Conservation (phyloP, 2,888 invertebrate genomes). For the Scaptomyza caliginosa region DNA sequence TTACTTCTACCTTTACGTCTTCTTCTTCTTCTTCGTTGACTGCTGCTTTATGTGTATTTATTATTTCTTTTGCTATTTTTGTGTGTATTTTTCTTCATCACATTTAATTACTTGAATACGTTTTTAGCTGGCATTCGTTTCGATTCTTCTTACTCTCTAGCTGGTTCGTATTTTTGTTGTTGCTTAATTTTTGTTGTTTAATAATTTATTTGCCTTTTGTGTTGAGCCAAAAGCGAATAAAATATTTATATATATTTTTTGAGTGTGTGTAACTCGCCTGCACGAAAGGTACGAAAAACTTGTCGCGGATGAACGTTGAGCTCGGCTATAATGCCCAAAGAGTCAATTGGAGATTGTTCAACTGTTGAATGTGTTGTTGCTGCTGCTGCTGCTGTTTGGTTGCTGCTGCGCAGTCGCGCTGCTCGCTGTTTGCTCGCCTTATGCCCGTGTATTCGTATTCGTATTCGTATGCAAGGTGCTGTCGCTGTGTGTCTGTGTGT, state of each 20-base stretch:
- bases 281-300: slow-evolving; percentile 82
- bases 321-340: slow-evolving; percentile 81
- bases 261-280: slow-evolving; percentile 66
- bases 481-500: slow-evolving; percentile 9
- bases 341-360: slow-evolving; percentile 80
- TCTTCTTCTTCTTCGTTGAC: slow-evolving; percentile 39
- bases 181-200: slow-evolving; percentile 18
- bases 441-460: slow-evolving; percentile 19
- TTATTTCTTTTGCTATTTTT: slow-evolving; percentile 25
- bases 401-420: slow-evolving; percentile 37
- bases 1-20: slow-evolving; percentile 40
- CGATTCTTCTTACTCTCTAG: too few species aligned
- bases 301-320: slow-evolving; percentile 80
- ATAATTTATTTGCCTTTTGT: slow-evolving; percentile 26
- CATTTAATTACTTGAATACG: too few species aligned
- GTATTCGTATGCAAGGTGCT: slow-evolving; percentile 35
- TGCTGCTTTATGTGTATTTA: slow-evolving; percentile 23
- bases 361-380: slow-evolving; percentile 74
- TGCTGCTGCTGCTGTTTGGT: slow-evolving; percentile 31
- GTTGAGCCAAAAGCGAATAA: slow-evolving; percentile 47
- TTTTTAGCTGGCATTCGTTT: too few species aligned
- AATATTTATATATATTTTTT: too few species aligned
- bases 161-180: slow-evolving; percentile 8
- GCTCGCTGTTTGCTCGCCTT: slow-evolving; percentile 25
- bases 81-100: slow-evolving; percentile 31